phyloP scores from a whole-genome alignment of 2,888 invertebrate species.

The Patella caerulea region DNA sequence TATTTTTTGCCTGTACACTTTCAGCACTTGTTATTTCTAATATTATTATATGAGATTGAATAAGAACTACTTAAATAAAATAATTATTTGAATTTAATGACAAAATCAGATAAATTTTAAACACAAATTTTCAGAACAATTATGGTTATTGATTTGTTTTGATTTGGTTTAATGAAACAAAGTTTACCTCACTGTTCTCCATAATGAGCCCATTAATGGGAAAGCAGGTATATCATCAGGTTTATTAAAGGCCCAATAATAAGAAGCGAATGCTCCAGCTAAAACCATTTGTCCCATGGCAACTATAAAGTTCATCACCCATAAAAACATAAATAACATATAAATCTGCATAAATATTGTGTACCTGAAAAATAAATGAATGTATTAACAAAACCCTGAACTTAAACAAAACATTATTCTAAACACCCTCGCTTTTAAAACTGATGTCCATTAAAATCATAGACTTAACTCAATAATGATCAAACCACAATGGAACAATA shows the following conservation, averaged over 20 bases:
- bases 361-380: slow-evolving; percentile 48
- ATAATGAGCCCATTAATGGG: slow-evolving; percentile 82
- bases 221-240: slow-evolving; percentile 86
- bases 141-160: too few species aligned
- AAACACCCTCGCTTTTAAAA: too few species aligned
- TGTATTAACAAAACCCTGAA: background rate
- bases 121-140: too few species aligned
- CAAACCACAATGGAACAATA: background rate
- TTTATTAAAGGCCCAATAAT: slow-evolving; percentile 93
- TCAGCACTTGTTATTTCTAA: too few species aligned
- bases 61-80: too few species aligned
- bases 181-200: slow-evolving; percentile 73
- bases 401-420: background rate
- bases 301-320: slow-evolving; percentile 91
- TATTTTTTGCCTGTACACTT: too few species aligned
- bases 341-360: slow-evolving; percentile 66
- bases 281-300: slow-evolving; percentile 90
- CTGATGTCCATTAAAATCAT: too few species aligned
- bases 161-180: too few species aligned
- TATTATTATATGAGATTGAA: too few species aligned
- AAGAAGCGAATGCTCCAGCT: slow-evolving; percentile 78
- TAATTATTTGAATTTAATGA: too few species aligned
- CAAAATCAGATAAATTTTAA: too few species aligned
- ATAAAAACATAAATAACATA: slow-evolving; percentile 77
- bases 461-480: too few species aligned